phyloP scores from a whole-genome alignment of 2,888 invertebrate species.

The Abscondita cerata region DNA sequence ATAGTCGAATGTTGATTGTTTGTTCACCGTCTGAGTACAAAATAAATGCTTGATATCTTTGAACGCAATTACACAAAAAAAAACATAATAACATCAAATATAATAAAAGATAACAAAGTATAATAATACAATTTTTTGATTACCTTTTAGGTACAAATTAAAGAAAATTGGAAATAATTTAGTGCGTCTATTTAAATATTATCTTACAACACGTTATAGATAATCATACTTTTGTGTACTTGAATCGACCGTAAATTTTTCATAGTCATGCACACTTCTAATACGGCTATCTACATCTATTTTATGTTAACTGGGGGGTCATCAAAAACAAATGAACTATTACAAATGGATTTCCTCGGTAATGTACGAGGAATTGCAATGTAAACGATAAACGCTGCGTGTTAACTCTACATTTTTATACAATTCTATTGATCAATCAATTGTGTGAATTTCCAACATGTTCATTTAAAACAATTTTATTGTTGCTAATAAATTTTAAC shows the following conservation, averaged over 20 bases:
- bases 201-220: conserved; percentile 10
- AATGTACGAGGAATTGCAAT: no score
- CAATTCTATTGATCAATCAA: no score
- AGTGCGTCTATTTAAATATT: neutral
- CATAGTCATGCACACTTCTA: conserved; percentile 37
- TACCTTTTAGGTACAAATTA: conserved; percentile 3
- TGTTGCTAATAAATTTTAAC: conserved; percentile 1
- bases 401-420: no score
- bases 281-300: conserved; percentile 19
- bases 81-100: no score
- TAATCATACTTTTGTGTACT: conserved; percentile 13
- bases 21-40: no score
- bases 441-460: no score
- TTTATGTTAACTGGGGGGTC: conserved; percentile 22
- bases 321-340: conserved; percentile 19
- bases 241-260: conserved; percentile 37
- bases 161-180: conserved; percentile 1
- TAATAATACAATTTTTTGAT: neutral
- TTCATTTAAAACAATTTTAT: neutral
- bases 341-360: neutral
- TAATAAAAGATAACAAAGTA: no score
- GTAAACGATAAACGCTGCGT: no score
- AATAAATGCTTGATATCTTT: no score
- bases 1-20: no score
- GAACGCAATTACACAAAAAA: no score